phyloP scores from a whole-genome alignment of 2,113 vertebrate species.

The Ivindomyrus marchei region DNA sequence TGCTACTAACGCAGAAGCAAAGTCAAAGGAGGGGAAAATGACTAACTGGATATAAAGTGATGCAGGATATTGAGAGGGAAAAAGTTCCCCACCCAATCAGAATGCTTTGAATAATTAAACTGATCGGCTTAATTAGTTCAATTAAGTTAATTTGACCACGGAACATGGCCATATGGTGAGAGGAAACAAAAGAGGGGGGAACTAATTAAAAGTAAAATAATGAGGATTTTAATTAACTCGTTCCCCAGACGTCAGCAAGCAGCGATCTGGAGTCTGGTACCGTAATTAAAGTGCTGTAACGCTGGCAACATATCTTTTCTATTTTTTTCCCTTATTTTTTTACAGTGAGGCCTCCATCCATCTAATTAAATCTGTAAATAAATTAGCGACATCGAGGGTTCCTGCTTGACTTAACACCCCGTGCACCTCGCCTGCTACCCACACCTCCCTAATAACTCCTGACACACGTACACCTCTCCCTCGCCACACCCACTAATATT shows the following conservation, averaged over 20 bases:
- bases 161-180: constrained; percentile 67
- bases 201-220: constrained; percentile 71
- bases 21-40: constrained; percentile 40
- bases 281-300: constrained; percentile 73
- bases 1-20: constrained; percentile 10
- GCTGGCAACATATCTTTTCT: constrained; percentile 64
- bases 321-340: constrained; percentile 39
- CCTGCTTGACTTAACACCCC: constrained; percentile 67
- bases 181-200: constrained; percentile 67
- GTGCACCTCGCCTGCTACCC: constrained; percentile 38
- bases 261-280: constrained; percentile 67
- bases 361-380: constrained; percentile 79
- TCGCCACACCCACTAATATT: constrained; percentile 31
- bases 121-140: constrained; percentile 72
- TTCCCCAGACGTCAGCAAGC: constrained; percentile 61
- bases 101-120: constrained; percentile 70
- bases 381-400: constrained; percentile 71
- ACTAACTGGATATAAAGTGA: constrained; percentile 46
- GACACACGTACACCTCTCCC: constrained; percentile 50
- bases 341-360: constrained; percentile 70
- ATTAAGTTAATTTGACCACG: constrained; percentile 71
- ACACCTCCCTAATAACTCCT: constrained; percentile 38
- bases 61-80: constrained; percentile 43
- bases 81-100: constrained; percentile 59
- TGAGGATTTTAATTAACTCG: constrained; percentile 70